Evolutionary conservation across 2,888 invertebrate genomes (phyloP), one percentile per base, ranked within the genome.

Genomic region (Balanococcus diminutus): DNA sequence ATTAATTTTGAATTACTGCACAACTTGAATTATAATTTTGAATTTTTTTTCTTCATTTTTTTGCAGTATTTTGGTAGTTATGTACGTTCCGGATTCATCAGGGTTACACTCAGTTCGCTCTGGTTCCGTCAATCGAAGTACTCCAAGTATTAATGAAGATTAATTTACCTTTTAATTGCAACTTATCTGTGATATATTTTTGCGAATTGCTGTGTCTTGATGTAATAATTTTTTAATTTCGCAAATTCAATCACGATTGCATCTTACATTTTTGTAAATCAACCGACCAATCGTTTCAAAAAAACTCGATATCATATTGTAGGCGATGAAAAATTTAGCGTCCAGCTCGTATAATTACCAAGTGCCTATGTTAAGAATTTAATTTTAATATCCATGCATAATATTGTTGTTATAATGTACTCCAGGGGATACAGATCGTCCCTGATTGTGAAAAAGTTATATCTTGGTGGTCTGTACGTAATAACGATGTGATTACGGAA

Each of bases 161-260:
- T 56, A 16, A 31, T 72, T 31, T 31, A 31, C 72, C 72, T 0
- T 31, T 31, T 31, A 28, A 16, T 1, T 31, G 28, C 16, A 72
- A 72, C 31, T 28, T 72, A 16, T 72, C 72, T 72, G 72, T 72
- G 72, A 72, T 72, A 72, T 14, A 16, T 72, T 31, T 31, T 72
- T 72, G 72, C 31, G 72, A 72, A 28, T 31, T 72, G 16, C 4
- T 31, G 31, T 31, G 19, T 31, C 72, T 72, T 72, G 5, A 31
- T 28, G 14, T 31, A 19, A 28, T 72, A 16, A 9, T 56, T 56
- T 56, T 56, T 11, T 22, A 56, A 22, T 36, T 56, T 56, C 22
- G 56, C 19, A 56, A 56, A 56, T 56, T 56, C 22, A 22, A 56
- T 56, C 56, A 56, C 22, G 9, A 22, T 8, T 22, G 14, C 9